These are phyloP conservation scores for Steatornis caripensis DNA, from an alignment of 2,113 vertebrate species.

Conservation along the genomic window DNA sequence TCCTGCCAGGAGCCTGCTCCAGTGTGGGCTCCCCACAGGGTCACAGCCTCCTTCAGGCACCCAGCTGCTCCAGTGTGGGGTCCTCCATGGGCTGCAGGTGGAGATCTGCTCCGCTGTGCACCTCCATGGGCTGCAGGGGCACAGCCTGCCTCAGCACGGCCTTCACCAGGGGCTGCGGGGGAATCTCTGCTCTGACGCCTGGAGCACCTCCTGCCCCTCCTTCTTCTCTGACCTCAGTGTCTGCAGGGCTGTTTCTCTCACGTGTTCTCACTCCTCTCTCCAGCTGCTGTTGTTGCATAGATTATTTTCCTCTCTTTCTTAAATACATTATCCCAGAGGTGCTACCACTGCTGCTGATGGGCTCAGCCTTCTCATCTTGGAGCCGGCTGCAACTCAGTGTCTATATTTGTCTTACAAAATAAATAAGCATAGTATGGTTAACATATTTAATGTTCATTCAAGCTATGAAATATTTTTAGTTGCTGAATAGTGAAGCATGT, in stretches of 20 bases:
- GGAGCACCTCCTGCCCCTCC: neutral
- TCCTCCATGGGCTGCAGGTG: neutral
- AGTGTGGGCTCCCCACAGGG: neutral
- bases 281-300: neutral
- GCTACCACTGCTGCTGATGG: neutral
- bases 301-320: neutral
- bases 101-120: neutral
- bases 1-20: neutral
- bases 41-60: neutral
- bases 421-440: neutral
- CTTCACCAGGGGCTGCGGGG: neutral
- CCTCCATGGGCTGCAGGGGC: neutral
- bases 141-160: neutral
- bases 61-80: no score
- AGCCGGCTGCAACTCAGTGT: no score
- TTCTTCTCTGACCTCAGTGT: neutral
- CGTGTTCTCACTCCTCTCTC: neutral
- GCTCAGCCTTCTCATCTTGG: neutral
- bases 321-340: neutral
- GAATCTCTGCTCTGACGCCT: fast-evolving
- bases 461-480: neutral
- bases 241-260: neutral
- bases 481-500: neutral
- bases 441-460: neutral
- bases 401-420: neutral